These are phyloP conservation scores for Anaspis maculata DNA, from an alignment of 2,888 invertebrate genomes.

Conservation along the genomic window DNA sequence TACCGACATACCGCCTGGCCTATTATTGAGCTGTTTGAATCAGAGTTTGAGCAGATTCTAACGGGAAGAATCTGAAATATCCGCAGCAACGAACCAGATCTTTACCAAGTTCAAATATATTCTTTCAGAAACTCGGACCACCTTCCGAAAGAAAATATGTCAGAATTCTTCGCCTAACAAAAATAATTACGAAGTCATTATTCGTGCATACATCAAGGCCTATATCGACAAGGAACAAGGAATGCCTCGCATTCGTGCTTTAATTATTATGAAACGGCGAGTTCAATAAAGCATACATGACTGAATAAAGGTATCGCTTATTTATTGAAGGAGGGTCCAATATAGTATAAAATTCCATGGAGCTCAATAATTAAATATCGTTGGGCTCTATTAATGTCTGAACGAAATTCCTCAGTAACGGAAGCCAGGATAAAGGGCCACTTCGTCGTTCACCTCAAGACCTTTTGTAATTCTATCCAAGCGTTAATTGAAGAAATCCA, in stretches of 20 bases:
- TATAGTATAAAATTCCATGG: constrained; percentile 33
- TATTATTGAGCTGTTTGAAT: no score
- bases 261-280: constrained; percentile 28
- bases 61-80: constrained; percentile 9
- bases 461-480: no score
- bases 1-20: no score
- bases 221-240: constrained; percentile 11
- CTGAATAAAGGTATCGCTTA: constrained; percentile 28
- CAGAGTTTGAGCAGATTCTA: no score
- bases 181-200: constrained; percentile 14
- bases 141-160: background rate
- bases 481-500: constrained; percentile 1
- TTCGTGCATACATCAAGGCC: constrained; percentile 15
- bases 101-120: background rate
- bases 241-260: constrained; percentile 22
- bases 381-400: background rate
- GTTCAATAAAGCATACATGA: constrained; percentile 34
- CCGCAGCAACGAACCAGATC: background rate
- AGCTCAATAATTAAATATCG: constrained; percentile 35
- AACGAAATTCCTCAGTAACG: no score
- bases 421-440: no score
- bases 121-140: background rate
- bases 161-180: background rate
- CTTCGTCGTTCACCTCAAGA: no score
- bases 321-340: constrained; percentile 28